Conservation (phyloP, 2,888 invertebrate genomes). For the Eueremaeus valkanovi region DNA sequence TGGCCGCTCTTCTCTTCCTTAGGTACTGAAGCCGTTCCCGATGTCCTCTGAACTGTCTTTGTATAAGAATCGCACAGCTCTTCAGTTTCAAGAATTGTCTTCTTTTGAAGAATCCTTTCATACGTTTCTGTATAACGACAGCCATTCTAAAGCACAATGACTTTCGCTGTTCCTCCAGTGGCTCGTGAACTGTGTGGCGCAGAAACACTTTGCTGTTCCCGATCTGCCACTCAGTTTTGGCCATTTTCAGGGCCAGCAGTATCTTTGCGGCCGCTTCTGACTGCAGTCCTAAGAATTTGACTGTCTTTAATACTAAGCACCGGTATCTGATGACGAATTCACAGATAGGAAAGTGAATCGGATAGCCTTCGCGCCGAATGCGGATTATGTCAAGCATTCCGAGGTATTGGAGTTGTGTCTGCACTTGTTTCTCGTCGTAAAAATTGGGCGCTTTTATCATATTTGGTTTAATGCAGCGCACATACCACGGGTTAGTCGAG, state of each 20-base stretch:
- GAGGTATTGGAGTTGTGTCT: slow-evolving; percentile 81
- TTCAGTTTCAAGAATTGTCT: slow-evolving; percentile 66
- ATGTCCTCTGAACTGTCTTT: slow-evolving; percentile 81
- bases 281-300: slow-evolving; percentile 2
- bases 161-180: slow-evolving; percentile 73
- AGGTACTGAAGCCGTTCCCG: slow-evolving; percentile 74
- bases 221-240: slow-evolving; percentile 76
- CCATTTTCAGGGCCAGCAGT: slow-evolving; percentile 64
- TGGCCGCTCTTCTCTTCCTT: slow-evolving; percentile 71
- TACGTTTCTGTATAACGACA: slow-evolving; percentile 68
- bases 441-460: slow-evolving; percentile 72
- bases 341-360: slow-evolving; percentile 72
- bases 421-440: slow-evolving; percentile 72
- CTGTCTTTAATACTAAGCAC: slow-evolving; percentile 56
- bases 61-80: slow-evolving; percentile 67
- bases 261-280: slow-evolving; percentile 50
- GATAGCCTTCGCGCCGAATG: slow-evolving; percentile 83
- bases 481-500: slow-evolving; percentile 86
- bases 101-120: slow-evolving; percentile 63
- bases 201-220: slow-evolving; percentile 80
- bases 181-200: slow-evolving; percentile 73
- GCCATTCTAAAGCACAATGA: slow-evolving; percentile 67
- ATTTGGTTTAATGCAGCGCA: slow-evolving; percentile 88
- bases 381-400: slow-evolving; percentile 91
- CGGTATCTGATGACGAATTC: slow-evolving; percentile 72